Conservation (phyloP, 2,888 invertebrate species). For the Catocala nupta region DNA sequence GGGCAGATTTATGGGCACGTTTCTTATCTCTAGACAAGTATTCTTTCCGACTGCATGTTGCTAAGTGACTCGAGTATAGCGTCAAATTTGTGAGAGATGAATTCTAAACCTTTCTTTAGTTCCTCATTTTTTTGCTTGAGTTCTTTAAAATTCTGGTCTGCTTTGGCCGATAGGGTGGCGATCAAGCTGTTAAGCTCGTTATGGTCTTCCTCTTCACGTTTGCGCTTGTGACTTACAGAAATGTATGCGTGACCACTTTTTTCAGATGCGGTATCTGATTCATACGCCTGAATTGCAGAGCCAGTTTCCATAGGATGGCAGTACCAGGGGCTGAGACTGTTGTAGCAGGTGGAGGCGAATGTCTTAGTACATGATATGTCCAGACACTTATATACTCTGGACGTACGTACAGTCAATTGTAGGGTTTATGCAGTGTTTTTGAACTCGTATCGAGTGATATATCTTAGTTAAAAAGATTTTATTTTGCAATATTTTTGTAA, state of each 20-base stretch:
- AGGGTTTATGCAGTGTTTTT: too few species aligned
- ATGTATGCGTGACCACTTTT: neutral
- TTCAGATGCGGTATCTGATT: conserved; percentile 9
- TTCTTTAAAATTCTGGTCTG: conserved; percentile 5
- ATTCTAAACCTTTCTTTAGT: conserved; percentile 7
- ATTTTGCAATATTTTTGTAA: too few species aligned
- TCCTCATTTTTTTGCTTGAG: conserved; percentile 1
- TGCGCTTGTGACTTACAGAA: conserved; percentile 4
- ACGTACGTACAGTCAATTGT: too few species aligned
- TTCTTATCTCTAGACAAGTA: conserved; percentile 8
- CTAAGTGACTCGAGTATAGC: neutral
- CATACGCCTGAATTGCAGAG: neutral
- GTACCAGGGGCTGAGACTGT: too few species aligned
- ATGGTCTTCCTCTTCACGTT: conserved; percentile 5
- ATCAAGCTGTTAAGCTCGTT: conserved; percentile 9
- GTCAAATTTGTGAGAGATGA: conserved; percentile 12
- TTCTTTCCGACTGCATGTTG: neutral
- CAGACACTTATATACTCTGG: too few species aligned
- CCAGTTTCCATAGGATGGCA: too few species aligned
- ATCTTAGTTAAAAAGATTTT: too few species aligned
- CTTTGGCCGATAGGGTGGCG: neutral
- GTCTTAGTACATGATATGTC: too few species aligned
- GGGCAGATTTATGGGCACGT: neutral
- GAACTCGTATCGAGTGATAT: too few species aligned
- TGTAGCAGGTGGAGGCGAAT: too few species aligned